A percentile compares a stretch with the other conserved stretches of the same genome.
phyloP scores from a whole-genome alignment of 2,888 invertebrate genomes.

The Gortyna flavago region DNA sequence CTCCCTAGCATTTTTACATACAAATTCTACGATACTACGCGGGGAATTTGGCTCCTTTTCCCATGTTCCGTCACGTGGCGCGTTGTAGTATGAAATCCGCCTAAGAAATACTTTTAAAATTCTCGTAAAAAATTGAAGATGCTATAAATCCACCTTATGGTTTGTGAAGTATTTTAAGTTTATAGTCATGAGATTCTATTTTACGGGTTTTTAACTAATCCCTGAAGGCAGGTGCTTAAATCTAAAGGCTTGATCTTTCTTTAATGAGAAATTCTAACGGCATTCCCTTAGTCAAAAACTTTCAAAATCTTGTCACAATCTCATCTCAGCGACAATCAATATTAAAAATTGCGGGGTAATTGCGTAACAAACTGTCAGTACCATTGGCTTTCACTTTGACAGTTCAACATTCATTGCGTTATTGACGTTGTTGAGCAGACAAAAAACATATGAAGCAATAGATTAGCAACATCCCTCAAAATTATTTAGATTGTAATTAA shows the following conservation, averaged over 20 bases:
- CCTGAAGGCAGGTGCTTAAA: not conserved
- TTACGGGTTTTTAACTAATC: conserved; percentile 21
- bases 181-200: conserved; percentile 14
- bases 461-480: no score
- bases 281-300: not conserved
- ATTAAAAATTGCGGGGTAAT: not conserved
- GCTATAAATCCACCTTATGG: conserved; percentile 35
- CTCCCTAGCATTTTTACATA: no score
- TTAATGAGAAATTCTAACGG: not conserved
- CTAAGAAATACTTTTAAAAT: conserved; percentile 11
- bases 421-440: no score
- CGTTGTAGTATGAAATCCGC: no score
- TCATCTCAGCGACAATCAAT: not conserved
- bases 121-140: conserved; percentile 30
- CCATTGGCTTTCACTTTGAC: no score
- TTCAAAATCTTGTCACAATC: not conserved
- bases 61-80: no score
- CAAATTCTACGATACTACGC: no score
- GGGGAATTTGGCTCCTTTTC: no score
- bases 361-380: no score
- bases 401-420: no score
- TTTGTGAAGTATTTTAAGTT: conserved; percentile 16
- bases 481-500: no score
- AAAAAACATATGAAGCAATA: no score
- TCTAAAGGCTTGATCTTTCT: not conserved